These are phyloP conservation scores for Centropus unirufus DNA, from an alignment of 2,113 vertebrate genomes.

Conservation along the genomic window DNA sequence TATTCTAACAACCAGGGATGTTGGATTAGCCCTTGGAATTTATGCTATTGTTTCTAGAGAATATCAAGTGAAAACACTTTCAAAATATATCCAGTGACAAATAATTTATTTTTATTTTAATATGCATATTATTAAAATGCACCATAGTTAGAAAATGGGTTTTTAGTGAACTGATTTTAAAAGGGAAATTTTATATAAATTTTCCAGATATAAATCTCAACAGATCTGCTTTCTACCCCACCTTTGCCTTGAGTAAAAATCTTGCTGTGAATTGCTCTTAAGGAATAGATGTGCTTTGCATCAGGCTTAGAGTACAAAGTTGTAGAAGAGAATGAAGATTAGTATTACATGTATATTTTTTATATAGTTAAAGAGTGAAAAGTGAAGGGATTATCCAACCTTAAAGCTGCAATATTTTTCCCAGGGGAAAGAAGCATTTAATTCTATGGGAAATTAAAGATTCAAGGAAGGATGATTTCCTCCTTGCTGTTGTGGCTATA, in stretches of 20 bases:
- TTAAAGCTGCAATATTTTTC: not conserved
- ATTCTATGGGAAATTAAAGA: conserved; percentile 19
- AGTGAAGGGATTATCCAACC: not conserved
- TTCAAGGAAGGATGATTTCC: not conserved
- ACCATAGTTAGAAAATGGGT: not conserved
- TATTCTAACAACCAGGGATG: not conserved
- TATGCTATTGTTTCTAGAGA: not conserved
- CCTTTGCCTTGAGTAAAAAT: not conserved
- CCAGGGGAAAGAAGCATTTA: conserved; percentile 7
- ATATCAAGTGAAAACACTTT: not conserved
- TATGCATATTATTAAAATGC: not conserved
- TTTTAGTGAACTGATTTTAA: not conserved
- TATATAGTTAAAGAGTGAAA: not conserved
- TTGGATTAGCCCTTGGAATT: not conserved
- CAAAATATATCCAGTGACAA: not conserved
- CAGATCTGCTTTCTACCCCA: not conserved
- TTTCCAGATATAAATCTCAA: not conserved
- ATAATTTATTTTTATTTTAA: not conserved
- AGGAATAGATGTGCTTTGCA: not conserved
- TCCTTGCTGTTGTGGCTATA: not conserved
- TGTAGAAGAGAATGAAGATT: not conserved
- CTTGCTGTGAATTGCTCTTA: not conserved
- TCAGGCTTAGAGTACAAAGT: not conserved
- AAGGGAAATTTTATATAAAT: not conserved
- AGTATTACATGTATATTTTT: not conserved